phyloP scores from a whole-genome alignment of 2,113 vertebrate species.

The Syngnathus floridae region DNA sequence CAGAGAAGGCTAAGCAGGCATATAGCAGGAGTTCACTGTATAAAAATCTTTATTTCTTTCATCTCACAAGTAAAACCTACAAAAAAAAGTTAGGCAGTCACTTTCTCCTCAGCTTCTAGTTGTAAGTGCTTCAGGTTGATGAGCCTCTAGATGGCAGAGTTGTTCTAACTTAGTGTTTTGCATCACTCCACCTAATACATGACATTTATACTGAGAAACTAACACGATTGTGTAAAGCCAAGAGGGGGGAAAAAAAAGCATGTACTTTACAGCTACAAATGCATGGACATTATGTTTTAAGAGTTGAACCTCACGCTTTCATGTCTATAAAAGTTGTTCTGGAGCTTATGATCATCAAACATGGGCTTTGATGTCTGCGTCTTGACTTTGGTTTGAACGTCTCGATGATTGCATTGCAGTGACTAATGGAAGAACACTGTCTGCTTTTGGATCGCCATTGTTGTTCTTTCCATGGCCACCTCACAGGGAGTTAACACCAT shows the following conservation, averaged over 20 bases:
- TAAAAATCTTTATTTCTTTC: too few relatives aligned
- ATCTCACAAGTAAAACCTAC: too few relatives aligned
- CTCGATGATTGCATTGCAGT: neutral
- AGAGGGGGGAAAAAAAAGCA: neutral
- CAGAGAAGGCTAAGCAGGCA: too few relatives aligned
- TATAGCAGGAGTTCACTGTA: too few relatives aligned
- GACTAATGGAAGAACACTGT: neutral
- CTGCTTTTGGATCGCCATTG: constrained; percentile 1
- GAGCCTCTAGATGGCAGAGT: constrained; percentile 2
- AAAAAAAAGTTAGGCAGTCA: too few relatives aligned
- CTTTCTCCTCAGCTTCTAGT: neutral
- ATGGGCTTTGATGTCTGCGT: constrained; percentile 4
- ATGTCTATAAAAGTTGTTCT: neutral
- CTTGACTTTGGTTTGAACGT: neutral
- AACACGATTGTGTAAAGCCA: neutral
- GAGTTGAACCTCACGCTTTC: constrained; percentile 1
- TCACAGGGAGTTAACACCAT: neutral
- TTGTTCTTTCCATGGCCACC: neutral
- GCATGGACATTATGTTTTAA: neutral
- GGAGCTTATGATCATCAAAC: constrained; percentile 1
- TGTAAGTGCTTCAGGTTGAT: neutral
- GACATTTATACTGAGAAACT: neutral
- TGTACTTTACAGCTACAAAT: neutral
- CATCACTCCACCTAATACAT: neutral
- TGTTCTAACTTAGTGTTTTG: constrained; percentile 9